Percentiles rank a stretch among this genome's conserved stretches.
These are phyloP conservation scores for Rhinopomastus cyanomelas DNA, from an alignment of 2,113 vertebrate genomes.

Conservation along the genomic window DNA sequence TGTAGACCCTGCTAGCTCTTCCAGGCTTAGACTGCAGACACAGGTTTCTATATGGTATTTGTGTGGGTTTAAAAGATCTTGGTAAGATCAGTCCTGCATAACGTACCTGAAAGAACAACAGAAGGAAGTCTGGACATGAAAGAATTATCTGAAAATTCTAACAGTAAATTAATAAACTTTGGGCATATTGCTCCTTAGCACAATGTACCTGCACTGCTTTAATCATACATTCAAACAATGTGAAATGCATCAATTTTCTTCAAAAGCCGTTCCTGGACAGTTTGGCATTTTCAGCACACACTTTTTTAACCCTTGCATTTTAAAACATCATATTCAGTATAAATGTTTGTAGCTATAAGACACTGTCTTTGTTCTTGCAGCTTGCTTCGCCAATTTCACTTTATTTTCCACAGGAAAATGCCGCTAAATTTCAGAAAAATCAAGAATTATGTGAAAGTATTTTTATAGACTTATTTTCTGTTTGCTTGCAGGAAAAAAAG, in stretches of 20 bases:
- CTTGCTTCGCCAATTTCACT: neutral
- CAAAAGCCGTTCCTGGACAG: neutral
- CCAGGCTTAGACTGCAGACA: neutral
- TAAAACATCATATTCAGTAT: neutral
- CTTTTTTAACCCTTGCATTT: neutral
- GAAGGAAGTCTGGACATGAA: neutral
- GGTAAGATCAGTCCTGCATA: neutral
- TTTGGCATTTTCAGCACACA: neutral
- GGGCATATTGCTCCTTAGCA: neutral
- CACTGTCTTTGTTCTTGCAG: neutral
- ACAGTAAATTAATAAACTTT: neutral
- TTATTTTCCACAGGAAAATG: neutral
- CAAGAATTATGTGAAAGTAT: neutral
- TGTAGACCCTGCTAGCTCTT: neutral
- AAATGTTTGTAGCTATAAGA: neutral
- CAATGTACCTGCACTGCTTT: neutral
- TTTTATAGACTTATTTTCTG: neutral
- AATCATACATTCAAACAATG: neutral
- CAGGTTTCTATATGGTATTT: neutral
- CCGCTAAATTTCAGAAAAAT: neutral
- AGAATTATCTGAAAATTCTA: neutral
- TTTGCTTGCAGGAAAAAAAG: neutral
- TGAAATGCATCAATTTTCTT: neutral
- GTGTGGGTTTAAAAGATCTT: neutral
- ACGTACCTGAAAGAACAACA: neutral